Conservation (phyloP, 2,113 vertebrate species). For the Sturnira hondurensis region DNA sequence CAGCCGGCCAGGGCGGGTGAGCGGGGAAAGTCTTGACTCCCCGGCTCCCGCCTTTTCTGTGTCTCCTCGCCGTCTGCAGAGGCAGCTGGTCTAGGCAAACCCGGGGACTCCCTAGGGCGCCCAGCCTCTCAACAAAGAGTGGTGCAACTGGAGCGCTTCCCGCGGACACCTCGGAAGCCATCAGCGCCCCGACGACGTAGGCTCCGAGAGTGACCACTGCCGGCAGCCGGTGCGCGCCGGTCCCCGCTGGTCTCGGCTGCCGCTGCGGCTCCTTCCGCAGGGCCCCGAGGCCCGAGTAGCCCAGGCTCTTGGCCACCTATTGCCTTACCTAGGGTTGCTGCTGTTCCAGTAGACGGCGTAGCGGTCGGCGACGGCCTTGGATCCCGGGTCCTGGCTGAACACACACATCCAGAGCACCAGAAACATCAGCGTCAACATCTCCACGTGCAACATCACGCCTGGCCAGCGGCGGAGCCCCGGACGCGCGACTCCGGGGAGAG, state of each 20-base stretch:
- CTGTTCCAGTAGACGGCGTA: constrained; percentile 99
- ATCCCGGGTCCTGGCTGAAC: constrained; percentile 93
- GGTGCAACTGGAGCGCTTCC: constrained; percentile 14
- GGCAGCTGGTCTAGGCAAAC: not conserved
- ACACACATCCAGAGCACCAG: constrained; percentile 95
- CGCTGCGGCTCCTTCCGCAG: not conserved
- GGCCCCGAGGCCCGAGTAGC: constrained; percentile 18
- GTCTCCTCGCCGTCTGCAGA: not conserved
- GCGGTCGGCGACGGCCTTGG: constrained; percentile 96
- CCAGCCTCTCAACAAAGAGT: constrained; percentile 61
- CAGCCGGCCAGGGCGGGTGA: not conserved
- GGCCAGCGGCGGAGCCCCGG: constrained; percentile 72
- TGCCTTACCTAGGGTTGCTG: constrained; percentile 92
- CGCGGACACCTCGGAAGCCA: not conserved
- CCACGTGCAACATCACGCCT: constrained; percentile 95
- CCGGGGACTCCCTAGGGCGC: not conserved
- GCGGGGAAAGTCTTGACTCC: not conserved
- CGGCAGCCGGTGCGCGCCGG: not conserved
- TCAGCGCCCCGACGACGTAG: not conserved
- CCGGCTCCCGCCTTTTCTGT: constrained; percentile 17
- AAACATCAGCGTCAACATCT: constrained; percentile 92
- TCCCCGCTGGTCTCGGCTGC: constrained; percentile 1
- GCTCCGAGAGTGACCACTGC: constrained; percentile 48
- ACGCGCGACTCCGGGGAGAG: constrained; percentile 67
- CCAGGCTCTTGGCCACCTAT: not conserved